A percentile compares a stretch with the other conserved stretches of the same genome.
These are phyloP conservation scores for Xerus inauris DNA, from an alignment of 2,113 vertebrate species.

Conservation along the genomic window DNA sequence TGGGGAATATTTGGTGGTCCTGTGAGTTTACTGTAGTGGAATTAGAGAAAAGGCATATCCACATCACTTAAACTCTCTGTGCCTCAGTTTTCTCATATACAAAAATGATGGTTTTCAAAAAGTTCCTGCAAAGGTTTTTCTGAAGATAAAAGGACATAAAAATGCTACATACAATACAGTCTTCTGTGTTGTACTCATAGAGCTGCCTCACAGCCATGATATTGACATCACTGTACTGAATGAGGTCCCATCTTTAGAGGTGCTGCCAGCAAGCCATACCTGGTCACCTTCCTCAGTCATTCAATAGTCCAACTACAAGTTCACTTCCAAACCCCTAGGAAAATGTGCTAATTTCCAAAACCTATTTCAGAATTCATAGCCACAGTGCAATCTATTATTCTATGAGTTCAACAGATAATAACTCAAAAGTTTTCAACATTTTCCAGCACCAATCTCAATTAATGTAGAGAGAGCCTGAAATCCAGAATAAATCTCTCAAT, in stretches of 20 bases:
- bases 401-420: background rate
- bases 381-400: background rate
- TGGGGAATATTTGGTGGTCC: background rate
- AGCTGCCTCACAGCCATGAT: background rate
- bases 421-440: background rate
- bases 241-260: background rate
- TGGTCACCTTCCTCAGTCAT: background rate
- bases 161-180: background rate
- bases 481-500: background rate
- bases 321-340: background rate
- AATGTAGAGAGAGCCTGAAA: background rate
- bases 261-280: background rate
- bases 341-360: background rate
- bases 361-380: background rate
- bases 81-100: background rate
- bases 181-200: background rate
- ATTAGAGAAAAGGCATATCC: background rate
- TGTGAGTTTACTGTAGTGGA: background rate
- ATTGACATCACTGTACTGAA: background rate
- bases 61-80: background rate
- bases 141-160: background rate
- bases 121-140: background rate
- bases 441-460: background rate
- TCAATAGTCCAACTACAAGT: background rate
- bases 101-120: background rate